Percentiles rank a stretch among this genome's conserved stretches.
Evolutionary conservation across 2,888 invertebrate species (phyloP).

Genomic region (Calliopum simillimum): DNA sequence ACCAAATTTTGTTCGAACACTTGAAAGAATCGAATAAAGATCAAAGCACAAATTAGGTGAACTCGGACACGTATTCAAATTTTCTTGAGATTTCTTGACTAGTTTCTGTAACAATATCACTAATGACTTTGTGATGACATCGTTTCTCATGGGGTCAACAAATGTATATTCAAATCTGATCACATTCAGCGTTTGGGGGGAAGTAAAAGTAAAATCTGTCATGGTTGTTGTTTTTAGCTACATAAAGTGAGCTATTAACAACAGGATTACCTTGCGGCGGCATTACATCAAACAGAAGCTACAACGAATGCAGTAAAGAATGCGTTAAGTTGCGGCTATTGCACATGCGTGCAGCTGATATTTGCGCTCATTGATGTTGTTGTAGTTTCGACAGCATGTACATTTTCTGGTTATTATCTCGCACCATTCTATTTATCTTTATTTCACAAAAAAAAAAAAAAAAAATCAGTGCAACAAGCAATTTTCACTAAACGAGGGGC

Average conservation of each 20-base stretch:
- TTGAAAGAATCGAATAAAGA: too few relatives aligned
- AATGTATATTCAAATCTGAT: too few relatives aligned
- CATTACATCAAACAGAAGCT: conserved; percentile 24
- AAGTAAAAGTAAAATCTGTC: too few relatives aligned
- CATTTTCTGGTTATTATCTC: not conserved
- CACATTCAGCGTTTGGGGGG: too few relatives aligned
- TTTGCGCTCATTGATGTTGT: not conserved
- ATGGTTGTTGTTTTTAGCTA: not conserved
- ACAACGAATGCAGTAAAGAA: not conserved
- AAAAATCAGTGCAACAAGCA: not conserved
- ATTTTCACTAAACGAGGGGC: too few relatives aligned
- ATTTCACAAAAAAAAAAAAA: not conserved
- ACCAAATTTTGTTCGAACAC: too few relatives aligned
- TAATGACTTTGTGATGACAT: too few relatives aligned
- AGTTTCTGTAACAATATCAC: too few relatives aligned
- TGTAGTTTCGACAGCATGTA: not conserved
- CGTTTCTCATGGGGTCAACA: too few relatives aligned
- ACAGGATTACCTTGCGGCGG: not conserved
- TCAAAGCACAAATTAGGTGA: too few relatives aligned
- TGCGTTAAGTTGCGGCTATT: not conserved
- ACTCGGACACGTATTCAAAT: too few relatives aligned
- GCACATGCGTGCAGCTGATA: conserved; percentile 20
- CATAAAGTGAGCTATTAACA: conserved; percentile 8
- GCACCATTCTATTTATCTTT: conserved; percentile 4
- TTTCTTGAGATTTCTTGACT: too few relatives aligned